Percentiles rank a stretch among this genome's conserved stretches.
phyloP scores from a whole-genome alignment of 2,888 invertebrate genomes.

The Ctena decussata region DNA sequence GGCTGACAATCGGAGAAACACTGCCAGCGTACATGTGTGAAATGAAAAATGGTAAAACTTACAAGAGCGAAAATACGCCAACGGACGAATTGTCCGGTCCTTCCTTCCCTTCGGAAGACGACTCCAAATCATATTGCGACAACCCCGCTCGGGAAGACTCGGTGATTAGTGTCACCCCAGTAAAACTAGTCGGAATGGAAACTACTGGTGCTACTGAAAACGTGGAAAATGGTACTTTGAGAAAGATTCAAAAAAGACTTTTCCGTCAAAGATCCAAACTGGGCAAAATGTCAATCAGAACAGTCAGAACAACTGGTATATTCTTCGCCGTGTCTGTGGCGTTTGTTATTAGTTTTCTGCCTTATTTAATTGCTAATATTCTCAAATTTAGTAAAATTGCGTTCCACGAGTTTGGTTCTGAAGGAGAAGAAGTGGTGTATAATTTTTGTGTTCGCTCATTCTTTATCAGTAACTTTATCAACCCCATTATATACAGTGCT shows the following conservation, averaged over 20 bases:
- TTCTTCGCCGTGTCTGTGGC: slow-evolving; percentile 76
- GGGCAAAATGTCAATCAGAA: slow-evolving; percentile 64
- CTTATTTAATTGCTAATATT: slow-evolving; percentile 74
- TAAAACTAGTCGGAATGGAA: slow-evolving; percentile 2
- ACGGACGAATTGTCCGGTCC: slow-evolving; percentile 53
- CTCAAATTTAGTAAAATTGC: slow-evolving; percentile 73
- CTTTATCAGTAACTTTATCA: slow-evolving; percentile 77
- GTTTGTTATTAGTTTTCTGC: slow-evolving; percentile 75
- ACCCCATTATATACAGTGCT: slow-evolving; percentile 78
- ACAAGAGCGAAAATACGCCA: slow-evolving; percentile 10
- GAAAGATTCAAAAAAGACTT: slow-evolving; percentile 45
- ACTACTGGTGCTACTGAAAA: slow-evolving; percentile 11
- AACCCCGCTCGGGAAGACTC: slow-evolving; percentile 19
- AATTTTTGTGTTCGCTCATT: slow-evolving; percentile 78
- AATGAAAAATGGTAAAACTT: background rate
- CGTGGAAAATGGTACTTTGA: slow-evolving; percentile 46
- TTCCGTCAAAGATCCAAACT: slow-evolving; percentile 37
- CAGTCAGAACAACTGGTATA: slow-evolving; percentile 74
- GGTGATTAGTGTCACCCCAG: background rate
- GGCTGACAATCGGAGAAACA: slow-evolving; percentile 72
- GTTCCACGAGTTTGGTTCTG: slow-evolving; percentile 63
- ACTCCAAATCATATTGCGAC: slow-evolving; percentile 50
- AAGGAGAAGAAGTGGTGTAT: slow-evolving; percentile 69
- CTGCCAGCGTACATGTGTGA: slow-evolving; percentile 46
- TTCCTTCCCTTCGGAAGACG: slow-evolving; percentile 55